Evolutionary conservation across 2,113 vertebrate genomes (phyloP), one percentile per base, ranked within the genome.

Genomic region (Opisthocomus hoazin): DNA sequence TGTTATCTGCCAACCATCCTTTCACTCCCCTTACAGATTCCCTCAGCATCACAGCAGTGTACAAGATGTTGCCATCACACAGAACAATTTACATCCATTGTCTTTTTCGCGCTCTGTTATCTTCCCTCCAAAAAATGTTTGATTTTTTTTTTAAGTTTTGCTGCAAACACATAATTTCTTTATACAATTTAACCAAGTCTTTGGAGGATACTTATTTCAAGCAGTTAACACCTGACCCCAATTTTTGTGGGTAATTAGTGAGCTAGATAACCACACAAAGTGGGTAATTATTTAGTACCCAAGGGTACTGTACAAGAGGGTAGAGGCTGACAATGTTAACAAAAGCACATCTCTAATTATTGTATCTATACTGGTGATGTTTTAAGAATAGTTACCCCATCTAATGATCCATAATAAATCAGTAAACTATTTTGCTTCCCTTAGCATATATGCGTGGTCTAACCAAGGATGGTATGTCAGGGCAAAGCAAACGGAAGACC

Each of bases 221-320:
- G 98, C 98, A 97, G 98, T 98, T 98, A 98, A 98, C 98, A 98
- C 98, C 98, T 98, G 98, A 98, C 98, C 98, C 98, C 98, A 98
- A 98, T 98, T 98, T 98, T 98, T 98, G 98, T 98, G 98, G 98
- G 98, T 98, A 98, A 98, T 98, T 98, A 98, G 98, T 98, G 98
- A 98, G 97, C 98, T 98, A 98, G 98, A 98, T 98, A 98, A 98
- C 98, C 98, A 98, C 97, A 98, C 98, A 98, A 98, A 98, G 96
- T 98, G 98, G 98, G 98, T 98, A 98, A 98, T 98, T 98, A 98
- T 98, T 98, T 98, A 97, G 98, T 97, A 98, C 98, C 98, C 98
- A 97, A 98, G 98, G 98, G 98, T 98, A 98, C 89, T 34, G 96
- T 98, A 97, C 95, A 89, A 97, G 96, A 97, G 97, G 98, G 97